Conservation (phyloP, 1,140 invertebrate genomes). For the Platyscapa corneri region DNA sequence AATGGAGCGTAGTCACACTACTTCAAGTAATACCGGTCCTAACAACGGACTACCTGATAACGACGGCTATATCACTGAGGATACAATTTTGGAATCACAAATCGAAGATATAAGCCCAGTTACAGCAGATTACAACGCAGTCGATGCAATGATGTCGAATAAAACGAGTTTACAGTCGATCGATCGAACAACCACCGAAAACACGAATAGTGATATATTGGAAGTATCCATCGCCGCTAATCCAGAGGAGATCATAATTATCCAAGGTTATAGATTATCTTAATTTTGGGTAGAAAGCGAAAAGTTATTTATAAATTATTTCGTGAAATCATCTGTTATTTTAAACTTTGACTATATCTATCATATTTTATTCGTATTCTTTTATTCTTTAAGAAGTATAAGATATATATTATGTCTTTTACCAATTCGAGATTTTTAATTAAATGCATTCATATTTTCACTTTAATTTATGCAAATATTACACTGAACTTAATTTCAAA, state of each 20-base stretch:
- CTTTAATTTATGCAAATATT: no score
- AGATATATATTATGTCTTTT: no score
- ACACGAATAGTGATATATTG: not conserved
- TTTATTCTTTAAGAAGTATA: no score
- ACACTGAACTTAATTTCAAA: no score
- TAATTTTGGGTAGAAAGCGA: not conserved
- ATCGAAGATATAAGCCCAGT: constrained; percentile 69
- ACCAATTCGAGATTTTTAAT: no score
- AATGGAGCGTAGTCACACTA: not conserved
- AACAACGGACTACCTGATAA: constrained; percentile 54
- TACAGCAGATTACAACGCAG: constrained; percentile 71
- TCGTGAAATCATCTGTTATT: no score
- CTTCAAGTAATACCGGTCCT: not conserved
- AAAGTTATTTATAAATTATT: no score
- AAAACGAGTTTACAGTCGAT: constrained; percentile 53
- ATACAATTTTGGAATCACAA: constrained; percentile 68
- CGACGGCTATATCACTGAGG: constrained; percentile 71
- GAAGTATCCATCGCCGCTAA: constrained; percentile 57
- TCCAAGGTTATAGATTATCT: constrained; percentile 55
- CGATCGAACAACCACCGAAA: constrained; percentile 61
- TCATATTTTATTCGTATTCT: no score
- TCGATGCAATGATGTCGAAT: constrained; percentile 64
- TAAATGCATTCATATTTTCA: no score
- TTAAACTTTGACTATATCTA: no score
- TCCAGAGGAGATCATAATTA: constrained; percentile 65